A percentile compares a stretch with the other conserved stretches of the same genome.
Evolutionary conservation across 2,888 invertebrate species (phyloP).

Genomic region (Drosophila colorata): DNA sequence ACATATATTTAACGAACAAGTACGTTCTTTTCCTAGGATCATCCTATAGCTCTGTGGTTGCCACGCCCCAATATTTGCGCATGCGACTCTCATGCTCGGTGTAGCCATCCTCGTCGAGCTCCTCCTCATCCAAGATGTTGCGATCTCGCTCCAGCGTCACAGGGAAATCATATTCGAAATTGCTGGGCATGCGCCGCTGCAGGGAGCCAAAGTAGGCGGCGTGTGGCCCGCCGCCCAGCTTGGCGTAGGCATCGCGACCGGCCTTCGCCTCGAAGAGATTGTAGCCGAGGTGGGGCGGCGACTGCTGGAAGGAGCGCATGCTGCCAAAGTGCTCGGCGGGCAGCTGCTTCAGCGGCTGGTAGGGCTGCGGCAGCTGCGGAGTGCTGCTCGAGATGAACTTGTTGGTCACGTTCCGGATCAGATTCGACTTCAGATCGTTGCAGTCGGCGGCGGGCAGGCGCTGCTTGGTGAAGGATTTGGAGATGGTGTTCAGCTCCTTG

Average conservation of each 20-base stretch:
- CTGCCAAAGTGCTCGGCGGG: constrained; percentile 90
- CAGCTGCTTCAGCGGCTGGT: constrained; percentile 52
- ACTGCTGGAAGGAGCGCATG: constrained; percentile 91
- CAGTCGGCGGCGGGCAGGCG: constrained; percentile 57
- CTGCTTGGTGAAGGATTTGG: constrained; percentile 87
- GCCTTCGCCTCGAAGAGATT: constrained; percentile 74
- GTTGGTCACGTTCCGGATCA: constrained; percentile 77
- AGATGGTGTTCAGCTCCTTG: constrained; percentile 93
- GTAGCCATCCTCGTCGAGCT: constrained; percentile 88
- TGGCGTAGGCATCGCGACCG: constrained; percentile 60
- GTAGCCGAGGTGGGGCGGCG: constrained; percentile 85
- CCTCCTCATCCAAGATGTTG: constrained; percentile 76
- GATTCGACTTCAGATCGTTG: constrained; percentile 76
- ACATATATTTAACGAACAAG: background rate
- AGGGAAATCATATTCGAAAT: constrained; percentile 93
- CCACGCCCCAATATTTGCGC: constrained; percentile 96
- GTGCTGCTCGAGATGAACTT: constrained; percentile 90
- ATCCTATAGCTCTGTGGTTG: constrained; percentile 92
- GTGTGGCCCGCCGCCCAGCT: constrained; percentile 89
- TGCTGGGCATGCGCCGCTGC: constrained; percentile 93
- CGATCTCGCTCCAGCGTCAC: constrained; percentile 93
- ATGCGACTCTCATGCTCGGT: constrained; percentile 92
- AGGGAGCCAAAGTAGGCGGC: constrained; percentile 95
- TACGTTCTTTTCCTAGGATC: background rate
- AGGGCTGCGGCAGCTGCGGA: constrained; percentile 87